Base-by-base conservation (phyloP, 2,888 invertebrate genomes). In the Aspidiotus rigidus region DNA sequence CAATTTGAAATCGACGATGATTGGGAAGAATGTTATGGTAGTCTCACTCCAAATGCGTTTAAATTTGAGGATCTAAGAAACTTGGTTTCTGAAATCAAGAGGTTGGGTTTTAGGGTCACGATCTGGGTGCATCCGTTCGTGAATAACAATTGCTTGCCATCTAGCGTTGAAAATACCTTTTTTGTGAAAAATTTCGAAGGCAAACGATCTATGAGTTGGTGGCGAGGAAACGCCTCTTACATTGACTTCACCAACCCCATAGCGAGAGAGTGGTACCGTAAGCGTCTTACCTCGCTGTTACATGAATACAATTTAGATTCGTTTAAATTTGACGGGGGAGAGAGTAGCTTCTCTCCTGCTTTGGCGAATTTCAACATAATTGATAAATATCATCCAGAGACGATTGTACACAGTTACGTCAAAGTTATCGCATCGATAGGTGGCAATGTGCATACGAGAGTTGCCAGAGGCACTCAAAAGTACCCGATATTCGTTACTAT, bases 101-200 rank as follows among this genome's bases (percentile, higher is more conserved):
- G 54, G 49, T n/a, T 84, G 70, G 87, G 87, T 0, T 90, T 89
- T 77, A 83, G 88, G 39, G 86, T 89, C 0, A 85, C 90, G 0
- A 80, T 92, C 7, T 93, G 93, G 91, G 84, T 87, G 62, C 92
- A 93, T 82, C 93, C 93, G 0, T 93, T 93, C 77, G 86, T 92
- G 28, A 90, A 92, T 75, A 80, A 82, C 72, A 84, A 84, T 69
- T 90, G 90, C 75, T 79, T 82, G 1, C 81, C 83, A 0, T 83
- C 82, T 75, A 86, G 86, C 55, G 76, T 81, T 55, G 76, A 79
- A 0, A 83, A 82, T 69, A 85, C 83, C 77, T 87, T 81, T 77
- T 79, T 82, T 67, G 79, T 82, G 0, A 79, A 78, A 71, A 79
- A 78, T 71, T 60, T 73, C 0, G 69, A 76, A 9, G 78, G 78